Base-by-base conservation (phyloP, 2,888 invertebrate genomes). In the Eudemis profundana region DNA sequence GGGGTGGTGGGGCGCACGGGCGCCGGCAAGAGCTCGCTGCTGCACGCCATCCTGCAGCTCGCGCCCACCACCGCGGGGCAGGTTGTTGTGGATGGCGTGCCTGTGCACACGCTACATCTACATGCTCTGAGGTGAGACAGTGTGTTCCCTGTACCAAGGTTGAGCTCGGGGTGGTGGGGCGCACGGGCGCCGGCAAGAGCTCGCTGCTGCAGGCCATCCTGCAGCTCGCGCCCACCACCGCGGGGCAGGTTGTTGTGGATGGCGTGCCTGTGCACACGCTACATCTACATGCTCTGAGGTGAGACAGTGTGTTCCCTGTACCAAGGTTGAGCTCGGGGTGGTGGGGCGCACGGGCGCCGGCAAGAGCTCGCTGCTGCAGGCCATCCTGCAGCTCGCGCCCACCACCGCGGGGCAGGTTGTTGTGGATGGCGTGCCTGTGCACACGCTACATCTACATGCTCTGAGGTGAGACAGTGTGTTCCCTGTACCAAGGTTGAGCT, bases 301-400 rank as follows among this genome's bases (percentile, higher is more conserved):
- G 89, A 23, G 23, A 23, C 23, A 23, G 5, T 73, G 69, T 68
- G 4, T 27, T 40, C 33, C n/a, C 44, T 49, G 23, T 19, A 17
- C 98, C 1, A 96, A 96, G 29, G 98, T 98, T 88, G 96, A 97
- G 84, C 93, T 98, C 68, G 98, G 96, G 29, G 96, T 99, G 65
- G 97, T 98, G 63, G 99, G 98, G 2, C 93, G 98, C 75, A 98
- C 98, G 0, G 98, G 98, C 51, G 97, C 98, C 4, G 98, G 98
- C 56, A 99, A 99, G 90, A 97, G 97, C 76, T 97, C 97, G 3
- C 90, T 99, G 33, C 93, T 98, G 75, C 93, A 95, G 14, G 53
- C 53, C n/a, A 2, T 40, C 5, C 95, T 98, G 83, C 93, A 98
- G 59, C 93, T 98, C 59, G 94, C 94, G 8, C 96, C 97, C 67